Evolutionary conservation across 2,113 vertebrate species (phyloP).

Genomic region (Axis porcinus): DNA sequence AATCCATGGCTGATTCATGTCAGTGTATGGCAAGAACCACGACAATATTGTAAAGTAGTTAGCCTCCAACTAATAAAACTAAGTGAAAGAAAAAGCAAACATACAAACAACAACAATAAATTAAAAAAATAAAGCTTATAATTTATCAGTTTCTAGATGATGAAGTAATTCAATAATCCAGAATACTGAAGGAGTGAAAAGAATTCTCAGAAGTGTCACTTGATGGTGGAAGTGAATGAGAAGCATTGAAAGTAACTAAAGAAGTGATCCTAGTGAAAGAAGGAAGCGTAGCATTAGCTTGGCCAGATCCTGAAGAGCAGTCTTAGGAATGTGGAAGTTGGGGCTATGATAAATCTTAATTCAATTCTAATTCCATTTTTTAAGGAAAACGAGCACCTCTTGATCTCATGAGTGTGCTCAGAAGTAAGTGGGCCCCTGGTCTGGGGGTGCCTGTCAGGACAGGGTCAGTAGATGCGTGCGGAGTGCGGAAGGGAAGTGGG

Average conservation of each 20-base stretch:
- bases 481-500: accelerated
- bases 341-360: background rate
- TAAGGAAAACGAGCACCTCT: background rate
- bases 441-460: too few relatives aligned
- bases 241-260: background rate
- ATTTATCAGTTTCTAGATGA: background rate
- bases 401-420: background rate
- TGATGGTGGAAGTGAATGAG: background rate
- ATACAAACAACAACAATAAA: too few relatives aligned
- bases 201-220: background rate
- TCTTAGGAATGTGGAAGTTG: background rate
- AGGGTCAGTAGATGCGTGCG: accelerated
- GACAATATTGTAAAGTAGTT: too few relatives aligned
- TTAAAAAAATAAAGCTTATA: background rate
- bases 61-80: too few relatives aligned
- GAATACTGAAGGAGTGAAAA: background rate
- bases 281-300: background rate
- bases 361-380: background rate
- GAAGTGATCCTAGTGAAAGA: background rate
- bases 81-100: too few relatives aligned
- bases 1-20: too few relatives aligned
- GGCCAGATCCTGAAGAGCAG: background rate
- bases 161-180: background rate
- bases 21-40: too few relatives aligned
- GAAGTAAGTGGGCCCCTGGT: background rate